These are phyloP conservation scores for Linurgus olivaceus DNA, from an alignment of 2,797 vertebrate species.

Conservation along the genomic window DNA sequence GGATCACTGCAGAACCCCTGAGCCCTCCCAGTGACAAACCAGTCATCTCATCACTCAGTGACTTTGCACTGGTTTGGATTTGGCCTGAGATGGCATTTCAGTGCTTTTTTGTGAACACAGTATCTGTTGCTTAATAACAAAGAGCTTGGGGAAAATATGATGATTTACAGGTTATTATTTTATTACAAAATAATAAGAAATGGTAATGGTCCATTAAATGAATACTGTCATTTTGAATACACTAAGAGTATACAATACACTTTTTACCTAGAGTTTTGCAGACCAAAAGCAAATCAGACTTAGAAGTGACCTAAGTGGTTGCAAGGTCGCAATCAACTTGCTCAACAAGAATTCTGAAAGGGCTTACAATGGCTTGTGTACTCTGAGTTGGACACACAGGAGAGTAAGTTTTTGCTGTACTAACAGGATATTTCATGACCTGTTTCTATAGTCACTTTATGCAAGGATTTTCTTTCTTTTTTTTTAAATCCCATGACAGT, in stretches of 20 bases:
- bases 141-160: neutral
- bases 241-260: neutral
- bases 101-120: accelerated
- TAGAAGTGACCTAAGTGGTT: neutral
- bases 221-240: neutral
- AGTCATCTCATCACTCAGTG: neutral
- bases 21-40: neutral
- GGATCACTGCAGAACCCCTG: neutral
- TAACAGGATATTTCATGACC: neutral
- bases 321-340: accelerated
- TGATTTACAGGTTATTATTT: neutral
- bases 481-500: neutral
- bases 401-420: neutral
- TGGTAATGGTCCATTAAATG: neutral
- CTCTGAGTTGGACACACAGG: neutral
- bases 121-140: neutral
- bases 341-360: neutral
- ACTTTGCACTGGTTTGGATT: neutral
- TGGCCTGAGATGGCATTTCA: neutral
- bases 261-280: neutral
- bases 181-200: neutral
- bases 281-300: neutral
- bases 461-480: neutral
- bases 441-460: neutral
- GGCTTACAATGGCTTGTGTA: neutral